Evolutionary conservation across 1,140 invertebrate species (phyloP), one percentile per base, ranked within the genome.

Genomic region (Drosophila jambulina): DNA sequence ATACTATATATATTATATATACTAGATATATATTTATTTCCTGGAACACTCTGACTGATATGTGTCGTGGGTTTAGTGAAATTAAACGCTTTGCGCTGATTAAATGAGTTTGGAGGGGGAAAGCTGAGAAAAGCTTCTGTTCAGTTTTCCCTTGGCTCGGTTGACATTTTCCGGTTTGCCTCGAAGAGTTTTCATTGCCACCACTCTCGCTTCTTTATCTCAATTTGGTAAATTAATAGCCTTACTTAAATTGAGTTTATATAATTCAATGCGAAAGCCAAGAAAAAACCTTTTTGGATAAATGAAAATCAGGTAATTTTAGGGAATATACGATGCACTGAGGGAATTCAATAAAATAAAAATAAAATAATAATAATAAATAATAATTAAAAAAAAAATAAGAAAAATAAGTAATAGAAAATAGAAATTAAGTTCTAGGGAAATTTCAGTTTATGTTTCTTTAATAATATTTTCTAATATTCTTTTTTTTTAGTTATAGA

Each of bases 71-170:
- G 42, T 83, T 88, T 88, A 64, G 54, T 61, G 43, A 70, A 78
- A 87, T 87, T 88, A 84, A 88, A 84, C 65, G 84, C 72, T 84
- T 88, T 80, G 72, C 75, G 69, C 60, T 83, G 77, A 80, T 88
- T 83, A 83, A 87, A 87, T 87, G 84, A 75, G 76, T 88, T 88
- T 65, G 1, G 4, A 78, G 56, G n/a, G 7, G 17, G 23, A n/a
- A 9, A 49, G 17, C 17, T 12, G 45, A 15, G 45, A 15, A 13
- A 17, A 27, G 75, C 79, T 69, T 54, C 54, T 70, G 49, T 42
- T 63, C 17, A 63, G 15, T 62, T 71, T 42, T 51, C 25, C 46
- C 32, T 53, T 21, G 36, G 32, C 32, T 48, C 12, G 67, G 42
- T 69, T 86, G 83, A 76, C 79, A 82, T 82, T 82, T 82, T 79